These are phyloP conservation scores for Eupithecia subfuscata DNA, from an alignment of 2,888 invertebrate species.

Conservation along the genomic window DNA sequence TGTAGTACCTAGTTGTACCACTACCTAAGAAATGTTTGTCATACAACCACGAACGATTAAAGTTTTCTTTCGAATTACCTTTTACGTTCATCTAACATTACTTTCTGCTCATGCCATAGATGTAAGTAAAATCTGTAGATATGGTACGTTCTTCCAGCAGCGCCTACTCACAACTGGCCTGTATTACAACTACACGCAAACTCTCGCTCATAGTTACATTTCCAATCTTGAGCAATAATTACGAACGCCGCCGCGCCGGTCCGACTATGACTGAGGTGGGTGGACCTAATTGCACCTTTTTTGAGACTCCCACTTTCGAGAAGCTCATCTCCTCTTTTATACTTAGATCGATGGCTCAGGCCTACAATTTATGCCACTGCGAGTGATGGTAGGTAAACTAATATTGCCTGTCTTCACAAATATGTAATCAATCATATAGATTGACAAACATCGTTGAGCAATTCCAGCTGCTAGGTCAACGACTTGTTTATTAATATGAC, in stretches of 20 bases:
- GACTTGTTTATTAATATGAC: slow-evolving; percentile 74
- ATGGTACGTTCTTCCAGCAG: too few species aligned
- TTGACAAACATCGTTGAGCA: slow-evolving; percentile 44
- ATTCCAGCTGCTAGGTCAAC: slow-evolving; percentile 69
- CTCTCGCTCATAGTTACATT: too few species aligned
- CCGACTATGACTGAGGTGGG: too few species aligned
- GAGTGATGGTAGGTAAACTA: slow-evolving; percentile 21
- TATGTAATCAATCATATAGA: slow-evolving; percentile 53
- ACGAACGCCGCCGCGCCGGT: too few species aligned
- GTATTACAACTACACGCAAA: too few species aligned
- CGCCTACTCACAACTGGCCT: too few species aligned
- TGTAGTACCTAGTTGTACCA: not conserved
- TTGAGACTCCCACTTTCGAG: too few species aligned
- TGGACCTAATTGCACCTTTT: too few species aligned
- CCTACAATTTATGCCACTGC: slow-evolving; percentile 27
- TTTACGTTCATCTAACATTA: not conserved
- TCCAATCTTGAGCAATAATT: too few species aligned
- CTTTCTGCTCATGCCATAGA: not conserved
- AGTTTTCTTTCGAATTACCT: not conserved
- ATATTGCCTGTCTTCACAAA: slow-evolving; percentile 47
- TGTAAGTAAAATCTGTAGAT: too few species aligned
- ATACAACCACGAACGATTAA: not conserved
- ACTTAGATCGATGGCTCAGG: too few species aligned
- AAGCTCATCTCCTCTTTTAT: too few species aligned
- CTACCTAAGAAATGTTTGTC: not conserved